Evolutionary conservation across 2,113 vertebrate species (phyloP), one percentile per base, ranked within the genome.

Genomic region (Eleginops maclovinus): DNA sequence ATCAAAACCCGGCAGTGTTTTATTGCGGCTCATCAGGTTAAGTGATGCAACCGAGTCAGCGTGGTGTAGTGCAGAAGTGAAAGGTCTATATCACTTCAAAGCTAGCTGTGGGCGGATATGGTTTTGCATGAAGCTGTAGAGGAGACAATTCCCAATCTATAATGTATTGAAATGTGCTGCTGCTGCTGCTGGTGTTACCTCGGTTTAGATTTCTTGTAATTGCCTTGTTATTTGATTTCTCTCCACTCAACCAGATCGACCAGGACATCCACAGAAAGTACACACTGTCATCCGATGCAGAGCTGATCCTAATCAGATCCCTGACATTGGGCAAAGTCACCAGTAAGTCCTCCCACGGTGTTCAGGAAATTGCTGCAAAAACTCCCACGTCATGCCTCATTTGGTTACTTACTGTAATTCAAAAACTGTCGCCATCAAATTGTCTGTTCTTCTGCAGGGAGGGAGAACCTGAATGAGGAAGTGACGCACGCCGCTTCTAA

Each of bases 311-410:
- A 55, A 92, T 96, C 90, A 96, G 94, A 86, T 97, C 97, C 24
- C 93, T 99, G 80, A 97, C 94, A 68, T 91, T 99, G 90, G 98
- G 98, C 86, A 98, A 97, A 94, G 93, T 98, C 90, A 90, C 94
- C 93, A 96, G 98, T 99, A 94, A 91, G 95, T 85, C 78, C 60
- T 47, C 44, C 54, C 28, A 8, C 58, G 17, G 19, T 19, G 31
- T 17, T 31, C 3, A 9, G 44, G 19, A 26, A n/a, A 17, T 19
- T 17, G 47, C 55, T 59, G 43, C 6, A 62, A 69, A 43, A 28
- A 43, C 40, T n/a, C 36, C 21, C 21, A 51, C 10, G 0, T 46
- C 58, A 16, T 4, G 5, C 28, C 19, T 43, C 12, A 15, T 31
- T 46, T 22, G 0, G 19, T 12, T 4, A 17, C 40, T 62, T 16